Conservation (phyloP, 1,140 invertebrate species). For the Heliconius melpomene region DNA sequence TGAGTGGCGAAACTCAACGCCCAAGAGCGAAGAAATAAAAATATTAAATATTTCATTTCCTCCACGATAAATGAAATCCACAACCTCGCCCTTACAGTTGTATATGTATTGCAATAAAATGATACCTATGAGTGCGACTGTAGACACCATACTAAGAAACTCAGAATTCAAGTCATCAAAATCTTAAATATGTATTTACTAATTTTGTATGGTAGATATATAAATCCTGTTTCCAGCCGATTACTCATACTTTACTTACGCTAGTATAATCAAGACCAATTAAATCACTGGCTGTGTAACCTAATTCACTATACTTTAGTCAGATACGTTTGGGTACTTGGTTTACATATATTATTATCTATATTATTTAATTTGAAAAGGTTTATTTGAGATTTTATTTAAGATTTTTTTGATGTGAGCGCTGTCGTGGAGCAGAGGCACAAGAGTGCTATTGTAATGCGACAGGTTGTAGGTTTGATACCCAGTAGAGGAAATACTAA, state of each 20-base stretch:
- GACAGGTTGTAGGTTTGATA: too few species aligned
- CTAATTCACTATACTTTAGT: constrained; percentile 4
- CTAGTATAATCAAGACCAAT: neutral
- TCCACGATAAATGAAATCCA: too few species aligned
- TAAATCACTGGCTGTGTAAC: constrained; percentile 2
- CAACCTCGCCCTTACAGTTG: neutral
- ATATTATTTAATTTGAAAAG: too few species aligned
- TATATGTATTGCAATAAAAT: neutral
- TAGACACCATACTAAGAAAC: neutral
- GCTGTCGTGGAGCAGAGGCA: too few species aligned
- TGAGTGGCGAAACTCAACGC: too few species aligned
- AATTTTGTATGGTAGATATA: neutral
- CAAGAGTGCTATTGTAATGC: too few species aligned
- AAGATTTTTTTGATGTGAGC: too few species aligned
- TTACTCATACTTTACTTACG: constrained; percentile 7
- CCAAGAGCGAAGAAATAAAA: too few species aligned
- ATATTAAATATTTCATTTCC: too few species aligned
- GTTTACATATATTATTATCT: neutral
- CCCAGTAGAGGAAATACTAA: too few species aligned
- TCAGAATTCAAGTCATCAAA: neutral
- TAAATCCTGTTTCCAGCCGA: neutral
- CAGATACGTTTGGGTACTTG: neutral
- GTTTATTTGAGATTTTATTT: too few species aligned
- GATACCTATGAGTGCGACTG: neutral
- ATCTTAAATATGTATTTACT: neutral